Evolutionary conservation across 2,888 invertebrate species (phyloP), one percentile per base, ranked within the genome.

Genomic region (Cetonia aurata): DNA sequence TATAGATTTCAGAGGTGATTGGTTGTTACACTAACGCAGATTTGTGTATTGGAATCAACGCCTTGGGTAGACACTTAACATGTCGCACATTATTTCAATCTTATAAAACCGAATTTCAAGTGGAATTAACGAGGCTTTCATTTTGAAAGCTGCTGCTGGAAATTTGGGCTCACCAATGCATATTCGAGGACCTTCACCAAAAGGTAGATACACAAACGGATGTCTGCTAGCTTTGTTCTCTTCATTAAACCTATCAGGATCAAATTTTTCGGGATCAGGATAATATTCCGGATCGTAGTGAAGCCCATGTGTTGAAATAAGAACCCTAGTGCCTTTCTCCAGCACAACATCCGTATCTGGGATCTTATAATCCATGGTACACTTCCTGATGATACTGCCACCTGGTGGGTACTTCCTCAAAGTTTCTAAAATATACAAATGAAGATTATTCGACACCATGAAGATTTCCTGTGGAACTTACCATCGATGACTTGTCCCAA

Each of bases 401-500:
- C 78, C 75, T 6, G 83, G 79, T 1, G 85, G 82, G 68, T 81
- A 82, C 52, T 79, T 77, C 15, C 85, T 75, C 19, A 85, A 75
- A 1, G 82, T 81, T 77, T 85, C 85, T 81, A 76, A 56, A 75
- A 79, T 67, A 69, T 66, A 13, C 3, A 48, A 48, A 50, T 25
- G 25, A 42, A 13, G 10, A 17, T 13, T n/a, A n/a, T n/a, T n/a
- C 13, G 17, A 41, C 13, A 44, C 13, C 6, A 2, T 2, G 12
- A 44, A 13, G 55, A 12, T 60, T 41, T n/a, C n/a, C 44, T 33
- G 52, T 1, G 3, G 2, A 70, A 73, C 15, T 70, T 86, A 79
- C 78, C 78, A n/a, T 76, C 53, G 19, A 87, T 77, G 6, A 86
- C 85, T 76, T 84, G 83, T 60, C 86, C 85, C 69, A 88, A 74